These are phyloP conservation scores for Parotocinclus haroldoi DNA, from an alignment of 2,797 vertebrate species.

Conservation along the genomic window DNA sequence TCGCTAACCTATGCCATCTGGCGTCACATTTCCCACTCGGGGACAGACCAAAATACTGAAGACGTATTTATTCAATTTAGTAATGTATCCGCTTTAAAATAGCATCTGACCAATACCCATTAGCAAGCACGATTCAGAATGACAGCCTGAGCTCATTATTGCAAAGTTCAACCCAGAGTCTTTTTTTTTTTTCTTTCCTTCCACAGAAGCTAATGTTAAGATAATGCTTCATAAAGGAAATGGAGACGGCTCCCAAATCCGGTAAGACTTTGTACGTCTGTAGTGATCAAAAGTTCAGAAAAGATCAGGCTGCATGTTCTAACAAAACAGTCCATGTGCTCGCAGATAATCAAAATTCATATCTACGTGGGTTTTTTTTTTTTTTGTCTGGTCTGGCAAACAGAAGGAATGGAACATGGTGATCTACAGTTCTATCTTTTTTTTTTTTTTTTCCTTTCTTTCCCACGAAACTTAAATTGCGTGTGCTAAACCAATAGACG, in stretches of 20 bases:
- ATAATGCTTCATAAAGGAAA: background rate
- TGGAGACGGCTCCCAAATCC: background rate
- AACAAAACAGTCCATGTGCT: background rate
- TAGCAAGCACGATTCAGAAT: slow-evolving; percentile 1
- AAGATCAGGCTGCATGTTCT: background rate
- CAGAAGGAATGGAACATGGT: background rate
- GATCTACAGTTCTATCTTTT: slow-evolving; percentile 1
- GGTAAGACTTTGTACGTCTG: slow-evolving; percentile 25
- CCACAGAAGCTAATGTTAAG: background rate
- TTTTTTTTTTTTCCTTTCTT: too few species aligned
- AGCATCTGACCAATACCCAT: background rate
- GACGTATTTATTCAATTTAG: too few species aligned
- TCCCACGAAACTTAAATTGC: slow-evolving; percentile 4
- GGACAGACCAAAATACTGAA: slow-evolving; percentile 28
- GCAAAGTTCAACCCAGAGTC: too few species aligned
- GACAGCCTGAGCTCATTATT: slow-evolving; percentile 2
- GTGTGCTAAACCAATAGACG: slow-evolving; percentile 51
- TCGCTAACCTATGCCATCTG: slow-evolving; percentile 18
- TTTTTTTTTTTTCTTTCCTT: background rate
- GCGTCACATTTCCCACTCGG: slow-evolving; percentile 2
- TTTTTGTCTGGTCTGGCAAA: background rate
- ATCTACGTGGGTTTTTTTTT: too few species aligned
- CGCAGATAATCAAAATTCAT: background rate
- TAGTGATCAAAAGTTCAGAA: slow-evolving; percentile 4
- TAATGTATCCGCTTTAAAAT: background rate